Evolutionary conservation across 2,113 vertebrate genomes (phyloP), one percentile per base, ranked within the genome.

Genomic region (Eubucco bourcierii): DNA sequence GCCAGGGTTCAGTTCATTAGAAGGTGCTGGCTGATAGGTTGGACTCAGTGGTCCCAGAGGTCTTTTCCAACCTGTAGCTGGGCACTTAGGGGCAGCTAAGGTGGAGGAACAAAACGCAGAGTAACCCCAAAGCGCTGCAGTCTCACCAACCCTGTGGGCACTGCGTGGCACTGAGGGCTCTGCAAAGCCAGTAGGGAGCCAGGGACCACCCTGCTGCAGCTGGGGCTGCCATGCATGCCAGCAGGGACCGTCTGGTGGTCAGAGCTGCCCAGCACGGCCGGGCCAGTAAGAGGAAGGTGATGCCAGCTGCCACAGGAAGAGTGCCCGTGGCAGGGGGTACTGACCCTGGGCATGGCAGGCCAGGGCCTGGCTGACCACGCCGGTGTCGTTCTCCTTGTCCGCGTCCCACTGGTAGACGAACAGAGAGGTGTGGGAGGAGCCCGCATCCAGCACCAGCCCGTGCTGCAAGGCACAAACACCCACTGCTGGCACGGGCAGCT

Each of bases 401-500:
- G 97, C 97, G 4, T 98, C 98, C 98, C 98, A 99, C 92, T 98
- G 97, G 68, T 99, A 99, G 56, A 99, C 91, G 55, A 97, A 99
- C 84, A 99, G 93, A 25, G 98, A 95, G 3, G 98, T 99, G 97
- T 99, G 98, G 4, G 99, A 99, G 0, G 98, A 99, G 65, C 98
- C 99, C 0, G 99, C 99, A 25, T 99, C 99, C 93, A 99, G 94
- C 74, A 99, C 98, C 50, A 99, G 97, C 80, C 99, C 99, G 15
- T 98, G 99, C 98, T 99, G 92, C 29, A 94, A 94, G 93, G 13
- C 90, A 86, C 77, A 88, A 67, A 2, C 25, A 56, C 9, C 14
- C 1, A 2, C 15, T 29, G 50, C 4, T 0, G 1, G 23, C 25
- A 80, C 60, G 15, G 80, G 59, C 50, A 61, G 80, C 87, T 92